Percentiles rank a stretch among this genome's conserved stretches.
Evolutionary conservation across 2,797 vertebrate species (phyloP).

Genomic region (Aphelocoma californica): DNA sequence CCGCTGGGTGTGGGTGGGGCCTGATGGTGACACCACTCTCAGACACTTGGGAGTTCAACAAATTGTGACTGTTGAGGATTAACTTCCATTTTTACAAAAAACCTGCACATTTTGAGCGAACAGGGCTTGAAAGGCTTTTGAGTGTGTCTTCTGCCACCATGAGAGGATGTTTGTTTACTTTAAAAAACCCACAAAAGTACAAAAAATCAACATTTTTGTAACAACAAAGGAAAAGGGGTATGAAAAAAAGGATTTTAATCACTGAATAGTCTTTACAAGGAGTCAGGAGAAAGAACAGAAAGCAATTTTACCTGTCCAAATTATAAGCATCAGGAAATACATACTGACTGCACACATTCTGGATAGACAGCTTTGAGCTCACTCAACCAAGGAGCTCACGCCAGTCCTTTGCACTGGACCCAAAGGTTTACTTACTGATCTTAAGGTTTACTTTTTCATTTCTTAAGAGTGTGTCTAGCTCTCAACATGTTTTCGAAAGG

Average conservation of each 20-base stretch:
- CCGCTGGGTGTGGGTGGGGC: background rate
- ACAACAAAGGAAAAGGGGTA: background rate
- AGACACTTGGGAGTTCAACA: background rate
- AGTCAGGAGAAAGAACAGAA: background rate
- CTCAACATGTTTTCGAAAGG: background rate
- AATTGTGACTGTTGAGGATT: background rate
- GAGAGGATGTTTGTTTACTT: background rate
- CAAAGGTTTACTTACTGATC: background rate
- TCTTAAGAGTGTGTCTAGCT: background rate
- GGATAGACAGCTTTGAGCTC: background rate
- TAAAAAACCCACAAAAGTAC: background rate
- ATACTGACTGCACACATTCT: background rate
- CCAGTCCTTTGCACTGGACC: background rate
- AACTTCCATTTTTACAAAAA: background rate
- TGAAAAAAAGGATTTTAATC: background rate
- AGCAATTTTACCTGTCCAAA: background rate
- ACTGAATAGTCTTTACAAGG: background rate
- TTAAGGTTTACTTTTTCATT: background rate
- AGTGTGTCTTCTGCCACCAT: background rate
- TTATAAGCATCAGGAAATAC: background rate
- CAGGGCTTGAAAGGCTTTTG: background rate
- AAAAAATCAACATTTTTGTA: background rate
- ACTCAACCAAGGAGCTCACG: background rate
- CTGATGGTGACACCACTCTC: background rate
- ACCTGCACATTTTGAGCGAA: background rate